phyloP scores from a whole-genome alignment of 2,113 vertebrate genomes.

The Hirundichthys speculiger region DNA sequence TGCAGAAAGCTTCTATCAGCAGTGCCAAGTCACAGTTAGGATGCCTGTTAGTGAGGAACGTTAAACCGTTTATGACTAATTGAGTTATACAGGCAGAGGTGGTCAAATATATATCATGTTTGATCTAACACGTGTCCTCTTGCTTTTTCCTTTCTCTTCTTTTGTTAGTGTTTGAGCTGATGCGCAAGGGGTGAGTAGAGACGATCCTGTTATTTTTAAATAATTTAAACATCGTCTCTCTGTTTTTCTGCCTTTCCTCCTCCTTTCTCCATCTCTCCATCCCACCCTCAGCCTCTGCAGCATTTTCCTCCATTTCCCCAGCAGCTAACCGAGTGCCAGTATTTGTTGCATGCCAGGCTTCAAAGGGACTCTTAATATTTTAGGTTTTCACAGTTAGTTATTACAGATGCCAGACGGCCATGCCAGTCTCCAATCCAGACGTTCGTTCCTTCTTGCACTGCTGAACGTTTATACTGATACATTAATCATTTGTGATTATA shows the following conservation, averaged over 20 bases:
- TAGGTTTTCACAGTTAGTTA: constrained; percentile 47
- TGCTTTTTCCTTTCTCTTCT: constrained; percentile 13
- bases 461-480: not conserved
- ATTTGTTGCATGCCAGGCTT: constrained; percentile 39
- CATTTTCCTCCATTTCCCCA: constrained; percentile 24
- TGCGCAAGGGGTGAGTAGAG: constrained; percentile 95
- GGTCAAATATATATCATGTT: constrained; percentile 21
- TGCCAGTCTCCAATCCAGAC: constrained; percentile 17
- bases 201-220: constrained; percentile 26
- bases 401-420: constrained; percentile 12
- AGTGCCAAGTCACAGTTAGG: constrained; percentile 17
- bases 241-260: constrained; percentile 30
- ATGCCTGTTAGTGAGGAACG: not conserved
- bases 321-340: constrained; percentile 3
- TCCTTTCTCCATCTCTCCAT: constrained; percentile 25
- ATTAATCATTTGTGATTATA: constrained; percentile 26
- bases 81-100: not conserved
- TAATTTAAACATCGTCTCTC: constrained; percentile 47
- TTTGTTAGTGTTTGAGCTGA: constrained; percentile 93
- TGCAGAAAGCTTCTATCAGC: constrained; percentile 36
- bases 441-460: constrained; percentile 17
- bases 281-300: not conserved
- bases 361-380: constrained; percentile 56
- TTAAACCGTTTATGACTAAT: constrained; percentile 7
- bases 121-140: constrained; percentile 5